Conservation (phyloP, 2,113 vertebrate genomes). For the Anser brachyrhynchus region DNA sequence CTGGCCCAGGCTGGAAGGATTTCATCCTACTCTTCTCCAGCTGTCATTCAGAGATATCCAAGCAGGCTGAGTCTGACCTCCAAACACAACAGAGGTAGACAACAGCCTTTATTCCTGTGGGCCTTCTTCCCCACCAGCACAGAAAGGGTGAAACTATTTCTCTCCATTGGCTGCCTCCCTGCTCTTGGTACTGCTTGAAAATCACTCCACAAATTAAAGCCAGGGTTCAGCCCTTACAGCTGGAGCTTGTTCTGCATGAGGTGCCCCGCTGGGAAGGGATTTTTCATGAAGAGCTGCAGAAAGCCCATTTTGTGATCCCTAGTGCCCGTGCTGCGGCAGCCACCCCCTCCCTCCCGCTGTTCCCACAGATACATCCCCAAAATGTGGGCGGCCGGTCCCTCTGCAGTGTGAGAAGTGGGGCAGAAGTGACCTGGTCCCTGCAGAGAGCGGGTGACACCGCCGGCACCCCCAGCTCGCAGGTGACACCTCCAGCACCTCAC, state of each 20-base stretch:
- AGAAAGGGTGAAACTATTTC: not conserved
- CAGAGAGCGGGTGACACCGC: conserved; percentile 16
- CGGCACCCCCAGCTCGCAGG: not conserved
- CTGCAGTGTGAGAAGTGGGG: not conserved
- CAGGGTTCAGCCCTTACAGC: not conserved
- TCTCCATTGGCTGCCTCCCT: not conserved
- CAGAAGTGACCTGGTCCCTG: not conserved
- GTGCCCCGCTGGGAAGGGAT: not conserved
- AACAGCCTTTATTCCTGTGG: not conserved
- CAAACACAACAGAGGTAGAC: not conserved
- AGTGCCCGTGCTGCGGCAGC: fast-evolving
- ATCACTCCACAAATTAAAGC: not conserved
- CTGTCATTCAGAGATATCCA: not conserved
- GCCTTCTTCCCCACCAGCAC: not conserved
- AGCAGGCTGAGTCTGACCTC: not conserved
- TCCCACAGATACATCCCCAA: not conserved
- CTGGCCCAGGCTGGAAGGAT: not conserved
- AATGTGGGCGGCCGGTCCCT: not conserved
- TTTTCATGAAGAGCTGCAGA: not conserved
- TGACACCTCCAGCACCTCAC: not conserved
- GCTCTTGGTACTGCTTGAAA: not conserved
- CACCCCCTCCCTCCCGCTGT: not conserved
- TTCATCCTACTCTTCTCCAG: not conserved
- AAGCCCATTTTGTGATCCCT: not conserved
- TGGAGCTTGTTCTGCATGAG: not conserved